These are phyloP conservation scores for Siniperca knerii DNA, from an alignment of 2,113 vertebrate species.

Conservation along the genomic window DNA sequence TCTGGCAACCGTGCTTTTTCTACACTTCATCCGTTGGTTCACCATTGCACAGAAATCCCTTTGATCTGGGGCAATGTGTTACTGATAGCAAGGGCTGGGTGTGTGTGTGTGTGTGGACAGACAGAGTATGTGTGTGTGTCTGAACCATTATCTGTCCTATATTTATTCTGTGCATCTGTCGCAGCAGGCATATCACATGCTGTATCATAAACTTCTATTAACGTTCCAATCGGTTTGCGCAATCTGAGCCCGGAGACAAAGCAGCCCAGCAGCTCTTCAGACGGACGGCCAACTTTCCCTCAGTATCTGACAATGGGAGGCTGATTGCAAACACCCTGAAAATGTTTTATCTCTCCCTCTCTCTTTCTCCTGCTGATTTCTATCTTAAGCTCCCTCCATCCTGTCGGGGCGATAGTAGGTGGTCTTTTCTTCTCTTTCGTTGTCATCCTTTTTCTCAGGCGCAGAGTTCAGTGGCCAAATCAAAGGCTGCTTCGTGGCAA, in stretches of 20 bases:
- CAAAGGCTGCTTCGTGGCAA: conserved; percentile 79
- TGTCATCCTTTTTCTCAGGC: conserved; percentile 55
- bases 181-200: conserved; percentile 51
- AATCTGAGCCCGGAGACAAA: conserved; percentile 65
- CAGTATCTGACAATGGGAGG: conserved; percentile 59
- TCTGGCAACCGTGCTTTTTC: conserved; percentile 71
- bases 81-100: conserved; percentile 33
- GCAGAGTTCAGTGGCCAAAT: conserved; percentile 78
- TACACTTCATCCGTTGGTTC: conserved; percentile 73
- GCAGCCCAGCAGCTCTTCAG: conserved; percentile 40
- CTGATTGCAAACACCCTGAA: conserved; percentile 82
- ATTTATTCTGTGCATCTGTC: conserved; percentile 64
- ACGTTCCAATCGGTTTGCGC: conserved; percentile 37
- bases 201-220: conserved; percentile 69
- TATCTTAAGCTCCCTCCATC: conserved; percentile 73
- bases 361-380: conserved; percentile 64
- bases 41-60: conserved; percentile 60
- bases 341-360: conserved; percentile 62
- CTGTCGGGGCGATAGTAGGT: conserved; percentile 62
- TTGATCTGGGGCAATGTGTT: conserved; percentile 59
- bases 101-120: conserved; percentile 24
- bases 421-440: conserved; percentile 66
- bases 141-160: conserved; percentile 39
- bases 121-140: conserved; percentile 7
- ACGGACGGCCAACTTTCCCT: conserved; percentile 53